Evolutionary conservation across 2,113 vertebrate species (phyloP), one percentile per base, ranked within the genome.

Genomic region (Tympanuchus pallidicinctus): DNA sequence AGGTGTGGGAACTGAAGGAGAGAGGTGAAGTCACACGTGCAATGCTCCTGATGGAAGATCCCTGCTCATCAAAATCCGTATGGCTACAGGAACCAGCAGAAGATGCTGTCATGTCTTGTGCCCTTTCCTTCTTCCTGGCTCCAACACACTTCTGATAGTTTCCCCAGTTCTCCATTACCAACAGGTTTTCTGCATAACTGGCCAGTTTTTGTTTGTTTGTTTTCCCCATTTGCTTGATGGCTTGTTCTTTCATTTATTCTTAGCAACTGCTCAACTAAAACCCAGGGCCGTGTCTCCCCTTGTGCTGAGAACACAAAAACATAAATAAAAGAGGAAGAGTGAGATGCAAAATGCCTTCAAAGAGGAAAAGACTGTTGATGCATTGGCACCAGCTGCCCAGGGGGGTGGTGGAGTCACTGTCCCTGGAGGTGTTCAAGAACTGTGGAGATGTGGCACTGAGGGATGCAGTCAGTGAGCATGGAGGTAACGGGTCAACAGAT

Each of bases 321-420:
- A 83, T 76, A 95, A 95, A 94, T 66, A 48, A 91, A 94, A 96
- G 88, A 79, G 85, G 60, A 79, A 63, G 76, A 82, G 80, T 18
- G 22, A 88, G 45, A 54, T 54, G 54, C 30, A 5, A 64, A 4
- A 3, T 32, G 54, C 54, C 54, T 57, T 57, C 30, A 32, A 57
- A 57, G 28, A 56, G 6, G 18, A 17, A 57, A 57, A 57, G 17
- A 57, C 17, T 18, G 16, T 28, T 56, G 54, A 18, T 7, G 54
- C 16, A 18, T 5, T 30, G 9, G 54, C 28, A 32, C 54, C 32
- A 27, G 54, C 30, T 57, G 17, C 28, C 54, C 54, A 57, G 30
- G 54, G 54, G 32, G 30, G 17, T 32, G 54, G 54, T 32, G 30
- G 28, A 57, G 30, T 56, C 28, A 32, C 54, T 57, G 54, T 57